Conservation (phyloP, 2,797 vertebrate genomes). For the Anguilla marmorata region DNA sequence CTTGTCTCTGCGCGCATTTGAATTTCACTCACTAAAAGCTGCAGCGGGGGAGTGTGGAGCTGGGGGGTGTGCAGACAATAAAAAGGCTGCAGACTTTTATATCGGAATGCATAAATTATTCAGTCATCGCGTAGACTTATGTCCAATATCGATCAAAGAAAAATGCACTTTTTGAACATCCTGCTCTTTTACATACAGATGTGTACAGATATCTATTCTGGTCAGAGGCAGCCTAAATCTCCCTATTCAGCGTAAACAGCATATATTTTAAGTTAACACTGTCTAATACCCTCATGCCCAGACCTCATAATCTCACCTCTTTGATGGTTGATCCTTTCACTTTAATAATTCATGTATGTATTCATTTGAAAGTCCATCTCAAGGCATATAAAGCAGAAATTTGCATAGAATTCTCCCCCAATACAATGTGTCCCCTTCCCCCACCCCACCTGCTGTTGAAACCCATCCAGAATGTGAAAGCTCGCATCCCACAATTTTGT, state of each 20-base stretch:
- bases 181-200: not conserved
- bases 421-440: not conserved
- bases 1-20: not conserved
- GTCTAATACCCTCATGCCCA: not conserved
- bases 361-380: not conserved
- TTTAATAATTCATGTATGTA: not conserved
- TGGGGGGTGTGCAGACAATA: not conserved
- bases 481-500: not conserved
- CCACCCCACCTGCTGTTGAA: not conserved
- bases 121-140: not conserved
- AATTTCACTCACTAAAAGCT: slow-evolving; percentile 18
- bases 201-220: not conserved
- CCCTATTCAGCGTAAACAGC: not conserved
- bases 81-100: not conserved
- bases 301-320: not conserved
- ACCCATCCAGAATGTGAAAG: not conserved
- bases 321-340: not conserved
- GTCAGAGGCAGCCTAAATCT: not conserved
- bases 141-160: not conserved
- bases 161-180: not conserved
- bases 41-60: not conserved
- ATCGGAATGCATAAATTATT: slow-evolving; percentile 6
- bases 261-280: not conserved
- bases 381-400: not conserved
- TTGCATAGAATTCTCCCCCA: not conserved